Conservation (phyloP, 1,140 invertebrate genomes). For the Anastatus disparis region DNA sequence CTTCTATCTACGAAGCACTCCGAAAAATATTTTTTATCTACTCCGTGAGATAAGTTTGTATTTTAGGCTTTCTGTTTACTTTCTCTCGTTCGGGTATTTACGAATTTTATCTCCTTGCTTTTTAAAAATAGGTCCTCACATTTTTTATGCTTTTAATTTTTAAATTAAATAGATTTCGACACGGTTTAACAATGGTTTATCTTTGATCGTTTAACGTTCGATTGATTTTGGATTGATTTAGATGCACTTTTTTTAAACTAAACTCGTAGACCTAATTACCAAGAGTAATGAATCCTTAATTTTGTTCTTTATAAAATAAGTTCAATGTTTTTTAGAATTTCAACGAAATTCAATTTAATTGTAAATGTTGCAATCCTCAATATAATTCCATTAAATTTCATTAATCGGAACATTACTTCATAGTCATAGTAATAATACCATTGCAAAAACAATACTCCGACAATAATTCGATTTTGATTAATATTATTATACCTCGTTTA, state of each 20-base stretch:
- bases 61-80: background rate
- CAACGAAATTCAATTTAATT: too few relatives aligned
- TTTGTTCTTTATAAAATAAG: too few relatives aligned
- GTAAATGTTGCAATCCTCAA: too few relatives aligned
- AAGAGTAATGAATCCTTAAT: too few relatives aligned
- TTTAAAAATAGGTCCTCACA: background rate
- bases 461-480: background rate
- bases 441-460: background rate
- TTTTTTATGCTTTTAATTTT: background rate
- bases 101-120: background rate
- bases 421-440: too few relatives aligned
- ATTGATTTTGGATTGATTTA: too few relatives aligned
- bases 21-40: slow-evolving; percentile 14
- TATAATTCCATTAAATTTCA: too few relatives aligned
- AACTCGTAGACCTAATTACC: too few relatives aligned
- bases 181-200: background rate
- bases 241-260: too few relatives aligned
- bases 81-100: background rate
- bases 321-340: too few relatives aligned
- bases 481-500: background rate
- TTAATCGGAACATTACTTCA: too few relatives aligned
- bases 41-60: slow-evolving; percentile 6
- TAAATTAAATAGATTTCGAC: background rate
- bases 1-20: background rate
- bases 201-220: background rate